phyloP scores from a whole-genome alignment of 2,888 invertebrate genomes.

The Alsophila aescularia region DNA sequence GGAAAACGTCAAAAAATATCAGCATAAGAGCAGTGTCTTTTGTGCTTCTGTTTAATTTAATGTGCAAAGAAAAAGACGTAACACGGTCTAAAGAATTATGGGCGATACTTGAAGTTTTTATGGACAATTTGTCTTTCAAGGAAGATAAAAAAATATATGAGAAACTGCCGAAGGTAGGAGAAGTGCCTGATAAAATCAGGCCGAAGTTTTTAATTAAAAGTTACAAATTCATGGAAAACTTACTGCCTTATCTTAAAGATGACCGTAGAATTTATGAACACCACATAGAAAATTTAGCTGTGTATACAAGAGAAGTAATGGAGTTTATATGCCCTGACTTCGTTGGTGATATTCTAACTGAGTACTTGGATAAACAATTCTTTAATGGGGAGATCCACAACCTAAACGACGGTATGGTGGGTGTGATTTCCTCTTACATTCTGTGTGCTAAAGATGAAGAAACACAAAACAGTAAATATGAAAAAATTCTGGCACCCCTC shows the following conservation, averaged over 20 bases:
- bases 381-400: conserved; percentile 25
- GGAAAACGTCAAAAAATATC: conserved; percentile 61
- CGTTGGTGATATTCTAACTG: conserved; percentile 48
- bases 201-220: conserved; percentile 56
- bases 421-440: conserved; percentile 54
- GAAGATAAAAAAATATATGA: conserved; percentile 64
- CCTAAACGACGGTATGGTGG: conserved; percentile 33
- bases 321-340: conserved; percentile 53
- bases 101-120: conserved; percentile 57
- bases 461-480: conserved; percentile 52
- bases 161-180: conserved; percentile 43
- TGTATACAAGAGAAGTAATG: conserved; percentile 52
- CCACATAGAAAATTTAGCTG: conserved; percentile 38
- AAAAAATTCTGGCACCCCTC: conserved; percentile 52
- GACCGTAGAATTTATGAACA: conserved; percentile 39
- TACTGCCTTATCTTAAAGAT: conserved; percentile 34
- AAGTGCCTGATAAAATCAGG: conserved; percentile 50
- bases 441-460: conserved; percentile 50
- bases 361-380: conserved; percentile 50
- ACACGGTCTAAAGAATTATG: conserved; percentile 48
- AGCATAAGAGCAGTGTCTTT: conserved; percentile 64
- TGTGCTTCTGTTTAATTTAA: conserved; percentile 52
- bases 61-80: conserved; percentile 55
- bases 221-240: conserved; percentile 58
- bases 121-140: conserved; percentile 57